Percentiles rank a stretch among this genome's conserved stretches.
These are phyloP conservation scores for Cryptus viduatorius DNA, from an alignment of 2,888 invertebrate species.

Conservation along the genomic window DNA sequence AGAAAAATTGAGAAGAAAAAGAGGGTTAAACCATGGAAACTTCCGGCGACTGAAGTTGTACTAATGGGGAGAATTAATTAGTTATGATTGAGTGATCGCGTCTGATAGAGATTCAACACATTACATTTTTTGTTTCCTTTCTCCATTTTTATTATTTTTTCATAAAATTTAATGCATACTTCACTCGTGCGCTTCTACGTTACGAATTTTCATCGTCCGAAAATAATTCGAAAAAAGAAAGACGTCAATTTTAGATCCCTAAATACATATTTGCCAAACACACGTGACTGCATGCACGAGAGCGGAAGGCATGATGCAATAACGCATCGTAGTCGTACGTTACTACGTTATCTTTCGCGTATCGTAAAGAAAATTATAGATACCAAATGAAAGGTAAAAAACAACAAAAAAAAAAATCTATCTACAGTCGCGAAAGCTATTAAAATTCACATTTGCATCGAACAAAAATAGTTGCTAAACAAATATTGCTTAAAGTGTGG, in stretches of 20 bases:
- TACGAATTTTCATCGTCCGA: not conserved
- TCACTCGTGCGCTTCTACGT: not conserved
- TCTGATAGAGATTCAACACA: slow-evolving; percentile 14
- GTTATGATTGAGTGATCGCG: not conserved
- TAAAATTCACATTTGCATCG: not conserved
- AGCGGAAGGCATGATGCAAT: too few species aligned
- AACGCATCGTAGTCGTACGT: not conserved
- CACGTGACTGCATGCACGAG: too few species aligned
- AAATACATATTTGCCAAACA: slow-evolving; percentile 33
- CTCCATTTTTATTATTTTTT: too few species aligned
- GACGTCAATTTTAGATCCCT: slow-evolving; percentile 13
- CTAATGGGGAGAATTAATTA: not conserved
- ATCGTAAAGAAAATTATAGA: not conserved
- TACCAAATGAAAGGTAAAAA: not conserved
- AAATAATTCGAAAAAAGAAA: not conserved
- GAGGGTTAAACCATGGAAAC: slow-evolving; percentile 11
- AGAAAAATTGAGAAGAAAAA: not conserved
- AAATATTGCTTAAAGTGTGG: not conserved
- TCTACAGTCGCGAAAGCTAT: not conserved
- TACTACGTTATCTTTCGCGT: not conserved
- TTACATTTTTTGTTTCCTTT: not conserved
- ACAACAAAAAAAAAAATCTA: not conserved
- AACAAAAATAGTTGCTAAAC: not conserved
- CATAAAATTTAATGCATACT: not conserved
- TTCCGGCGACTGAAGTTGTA: slow-evolving; percentile 29